Percentiles rank a stretch among this genome's conserved stretches.
phyloP scores from a whole-genome alignment of 2,113 vertebrate genomes.

The Ranitomeya imitator region DNA sequence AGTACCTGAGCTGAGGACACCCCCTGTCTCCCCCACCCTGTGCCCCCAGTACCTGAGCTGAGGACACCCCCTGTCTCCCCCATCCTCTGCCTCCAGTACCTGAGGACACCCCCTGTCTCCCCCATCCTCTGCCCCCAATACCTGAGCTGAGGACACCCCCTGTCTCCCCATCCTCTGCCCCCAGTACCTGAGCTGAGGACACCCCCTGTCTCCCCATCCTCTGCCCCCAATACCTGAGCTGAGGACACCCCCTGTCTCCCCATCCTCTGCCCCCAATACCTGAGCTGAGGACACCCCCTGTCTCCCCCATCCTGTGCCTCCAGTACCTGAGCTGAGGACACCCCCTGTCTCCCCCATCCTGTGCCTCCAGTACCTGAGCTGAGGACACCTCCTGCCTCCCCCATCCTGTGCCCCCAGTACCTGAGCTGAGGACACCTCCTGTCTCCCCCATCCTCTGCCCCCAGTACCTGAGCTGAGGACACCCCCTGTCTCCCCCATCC shows the following conservation, averaged over 20 bases:
- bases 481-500: background rate
- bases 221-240: background rate
- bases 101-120: constrained; percentile 71
- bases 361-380: background rate
- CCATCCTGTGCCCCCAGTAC: constrained; percentile 59
- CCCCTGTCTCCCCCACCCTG: constrained; percentile 63
- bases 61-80: constrained; percentile 66
- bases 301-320: constrained; percentile 49
- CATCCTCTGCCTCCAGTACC: constrained; percentile 61
- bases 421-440: constrained; percentile 73
- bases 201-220: constrained; percentile 62
- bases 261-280: constrained; percentile 61
- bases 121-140: constrained; percentile 60
- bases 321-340: constrained; percentile 62
- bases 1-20: constrained; percentile 68
- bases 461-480: constrained; percentile 61
- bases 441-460: constrained; percentile 58
- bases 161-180: constrained; percentile 59
- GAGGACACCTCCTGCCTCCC: background rate
- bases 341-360: background rate
- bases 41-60: constrained; percentile 64
- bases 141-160: constrained; percentile 75
- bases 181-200: constrained; percentile 66
- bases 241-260: too few relatives aligned
- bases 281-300: constrained; percentile 74